phyloP scores from a whole-genome alignment of 2,797 vertebrate genomes.

The Pteropus rufus region DNA sequence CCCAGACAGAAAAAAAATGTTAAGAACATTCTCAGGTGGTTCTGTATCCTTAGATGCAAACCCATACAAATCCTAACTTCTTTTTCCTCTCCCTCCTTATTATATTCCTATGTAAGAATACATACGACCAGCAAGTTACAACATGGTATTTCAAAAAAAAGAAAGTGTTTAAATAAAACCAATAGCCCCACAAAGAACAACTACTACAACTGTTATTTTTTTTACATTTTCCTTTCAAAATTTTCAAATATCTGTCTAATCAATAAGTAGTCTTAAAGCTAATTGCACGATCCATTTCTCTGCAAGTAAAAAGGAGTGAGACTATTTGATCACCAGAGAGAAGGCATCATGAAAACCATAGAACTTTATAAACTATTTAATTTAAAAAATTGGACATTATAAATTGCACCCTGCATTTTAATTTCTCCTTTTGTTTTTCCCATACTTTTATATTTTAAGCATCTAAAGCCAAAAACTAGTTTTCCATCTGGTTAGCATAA shows the following conservation, averaged over 20 bases:
- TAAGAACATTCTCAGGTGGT: background rate
- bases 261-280: background rate
- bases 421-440: slow-evolving; percentile 43
- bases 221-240: slow-evolving; percentile 37
- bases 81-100: background rate
- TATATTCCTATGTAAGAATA: background rate
- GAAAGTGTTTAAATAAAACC: background rate
- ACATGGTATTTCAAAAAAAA: background rate
- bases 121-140: background rate
- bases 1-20: background rate
- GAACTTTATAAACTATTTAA: slow-evolving; percentile 38
- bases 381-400: slow-evolving; percentile 7
- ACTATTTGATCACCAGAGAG: background rate
- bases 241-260: background rate
- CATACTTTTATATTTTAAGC: slow-evolving; percentile 62
- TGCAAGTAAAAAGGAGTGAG: background rate
- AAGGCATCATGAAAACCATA: slow-evolving; percentile 15
- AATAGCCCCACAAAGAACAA: background rate
- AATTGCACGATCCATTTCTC: background rate
- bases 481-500: slow-evolving; percentile 70
- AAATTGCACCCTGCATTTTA: slow-evolving; percentile 26
- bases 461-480: slow-evolving; percentile 59
- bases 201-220: background rate
- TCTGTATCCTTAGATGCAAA: background rate
- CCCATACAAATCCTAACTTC: background rate